A percentile compares a stretch with the other conserved stretches of the same genome.
phyloP scores from a whole-genome alignment of 2,888 invertebrate genomes.

The Malthinus flaveolus region DNA sequence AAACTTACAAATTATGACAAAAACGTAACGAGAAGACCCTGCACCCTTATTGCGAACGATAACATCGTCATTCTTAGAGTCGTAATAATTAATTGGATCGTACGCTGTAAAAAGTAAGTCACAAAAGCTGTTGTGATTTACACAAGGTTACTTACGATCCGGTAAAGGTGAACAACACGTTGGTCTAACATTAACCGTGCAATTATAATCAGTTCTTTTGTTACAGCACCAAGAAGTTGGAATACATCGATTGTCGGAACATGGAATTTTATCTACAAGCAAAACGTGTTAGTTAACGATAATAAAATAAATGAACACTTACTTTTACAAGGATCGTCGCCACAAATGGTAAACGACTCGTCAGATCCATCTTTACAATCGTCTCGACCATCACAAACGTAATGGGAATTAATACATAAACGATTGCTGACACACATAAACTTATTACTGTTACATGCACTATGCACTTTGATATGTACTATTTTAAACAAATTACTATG shows the following conservation, averaged over 20 bases:
- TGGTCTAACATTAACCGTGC: conserved; percentile 53
- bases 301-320: conserved; percentile 23
- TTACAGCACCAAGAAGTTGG: conserved; percentile 60
- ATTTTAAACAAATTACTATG: conserved; percentile 46
- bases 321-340: conserved; percentile 56
- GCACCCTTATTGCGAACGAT: conserved; percentile 36
- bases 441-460: conserved; percentile 48
- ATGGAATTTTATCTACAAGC: conserved; percentile 52
- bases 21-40: conserved; percentile 42
- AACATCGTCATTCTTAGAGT: not conserved
- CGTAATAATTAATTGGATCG: not conserved
- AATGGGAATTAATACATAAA: conserved; percentile 56
- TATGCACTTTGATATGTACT: conserved; percentile 43
- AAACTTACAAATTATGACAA: conserved; percentile 50
- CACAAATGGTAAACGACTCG: conserved; percentile 52
- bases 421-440: conserved; percentile 48
- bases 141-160: conserved; percentile 45
- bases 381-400: conserved; percentile 58
- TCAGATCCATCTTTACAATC: conserved; percentile 60
- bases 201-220: conserved; percentile 53
- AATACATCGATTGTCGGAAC: conserved; percentile 59
- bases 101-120: not conserved
- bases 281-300: conserved; percentile 8
- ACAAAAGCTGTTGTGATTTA: not conserved
- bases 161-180: conserved; percentile 53